Percentiles rank a stretch among this genome's conserved stretches.
phyloP scores from a whole-genome alignment of 2,888 invertebrate species.

The Eugnorisma glareosa region DNA sequence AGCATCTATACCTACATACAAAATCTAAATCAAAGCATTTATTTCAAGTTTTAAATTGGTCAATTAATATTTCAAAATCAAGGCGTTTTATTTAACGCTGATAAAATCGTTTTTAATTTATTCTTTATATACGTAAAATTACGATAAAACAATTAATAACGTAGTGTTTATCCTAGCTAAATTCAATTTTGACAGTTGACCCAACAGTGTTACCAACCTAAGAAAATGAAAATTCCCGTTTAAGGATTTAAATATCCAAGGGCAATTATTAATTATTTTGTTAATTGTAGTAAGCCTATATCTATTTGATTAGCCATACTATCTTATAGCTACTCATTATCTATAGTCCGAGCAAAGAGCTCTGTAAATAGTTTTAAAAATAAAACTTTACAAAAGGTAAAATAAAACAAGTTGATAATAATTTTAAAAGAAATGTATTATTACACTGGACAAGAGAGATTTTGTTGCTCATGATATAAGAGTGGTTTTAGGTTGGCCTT shows the following conservation, averaged over 20 bases:
- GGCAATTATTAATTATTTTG: not conserved
- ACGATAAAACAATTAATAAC: not conserved
- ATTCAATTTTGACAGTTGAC: not conserved
- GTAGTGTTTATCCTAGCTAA: too few relatives aligned
- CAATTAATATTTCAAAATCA: not conserved
- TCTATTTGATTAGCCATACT: not conserved
- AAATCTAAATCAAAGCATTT: not conserved
- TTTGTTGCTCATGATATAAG: too few relatives aligned
- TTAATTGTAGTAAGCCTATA: not conserved
- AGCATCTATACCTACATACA: too few relatives aligned
- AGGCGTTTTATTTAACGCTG: not conserved
- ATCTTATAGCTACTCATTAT: not conserved
- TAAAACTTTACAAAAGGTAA: not conserved
- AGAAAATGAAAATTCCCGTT: not conserved
- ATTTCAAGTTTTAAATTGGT: not conserved
- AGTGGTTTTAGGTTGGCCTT: too few relatives aligned
- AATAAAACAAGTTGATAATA: not conserved
- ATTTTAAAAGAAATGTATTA: too few relatives aligned
- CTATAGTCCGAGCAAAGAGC: not conserved
- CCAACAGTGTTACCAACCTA: slow-evolving; percentile 3
- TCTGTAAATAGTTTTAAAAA: not conserved
- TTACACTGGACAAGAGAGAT: too few relatives aligned
- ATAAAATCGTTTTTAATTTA: not conserved
- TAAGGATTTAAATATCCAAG: not conserved
- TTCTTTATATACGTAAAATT: not conserved